phyloP scores from a whole-genome alignment of 1,140 invertebrate genomes.

The Danaus plexippus region DNA sequence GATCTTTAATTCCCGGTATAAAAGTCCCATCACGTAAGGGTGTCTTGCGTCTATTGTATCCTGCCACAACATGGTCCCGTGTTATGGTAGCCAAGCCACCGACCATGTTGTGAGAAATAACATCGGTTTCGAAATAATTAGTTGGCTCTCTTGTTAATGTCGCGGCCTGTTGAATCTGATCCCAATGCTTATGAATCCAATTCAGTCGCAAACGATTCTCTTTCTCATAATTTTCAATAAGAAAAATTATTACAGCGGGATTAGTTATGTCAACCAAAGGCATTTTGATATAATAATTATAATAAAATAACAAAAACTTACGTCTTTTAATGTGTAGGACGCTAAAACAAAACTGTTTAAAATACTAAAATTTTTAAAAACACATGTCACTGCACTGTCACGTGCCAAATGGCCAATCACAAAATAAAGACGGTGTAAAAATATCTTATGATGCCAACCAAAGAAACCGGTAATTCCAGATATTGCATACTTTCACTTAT shows the following conservation, averaged over 20 bases:
- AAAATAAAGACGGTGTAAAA: slow-evolving; percentile 28
- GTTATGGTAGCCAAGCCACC: slow-evolving; percentile 38
- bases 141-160: slow-evolving; percentile 39
- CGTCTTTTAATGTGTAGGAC: slow-evolving; percentile 1
- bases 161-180: slow-evolving; percentile 38
- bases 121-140: slow-evolving; percentile 43
- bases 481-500: slow-evolving; percentile 1
- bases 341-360: slow-evolving; percentile 12
- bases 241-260: slow-evolving; percentile 42
- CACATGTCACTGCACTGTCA: slow-evolving; percentile 23
- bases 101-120: slow-evolving; percentile 37
- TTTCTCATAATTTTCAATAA: slow-evolving; percentile 51
- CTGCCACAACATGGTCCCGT: slow-evolving; percentile 34
- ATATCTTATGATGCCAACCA: slow-evolving; percentile 21
- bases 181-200: slow-evolving; percentile 44
- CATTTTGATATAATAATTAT: slow-evolving; percentile 27
- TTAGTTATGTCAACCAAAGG: slow-evolving; percentile 45
- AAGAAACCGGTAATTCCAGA: slow-evolving; percentile 23
- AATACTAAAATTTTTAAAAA: slow-evolving; percentile 17
- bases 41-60: slow-evolving; percentile 30
- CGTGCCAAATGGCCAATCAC: slow-evolving; percentile 25
- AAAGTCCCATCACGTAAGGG: slow-evolving; percentile 33
- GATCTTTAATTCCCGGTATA: slow-evolving; percentile 32
- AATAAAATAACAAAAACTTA: slow-evolving; percentile 13
- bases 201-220: slow-evolving; percentile 46